Evolutionary conservation across 2,888 invertebrate species (phyloP).

Genomic region (Entomobrya proxima): DNA sequence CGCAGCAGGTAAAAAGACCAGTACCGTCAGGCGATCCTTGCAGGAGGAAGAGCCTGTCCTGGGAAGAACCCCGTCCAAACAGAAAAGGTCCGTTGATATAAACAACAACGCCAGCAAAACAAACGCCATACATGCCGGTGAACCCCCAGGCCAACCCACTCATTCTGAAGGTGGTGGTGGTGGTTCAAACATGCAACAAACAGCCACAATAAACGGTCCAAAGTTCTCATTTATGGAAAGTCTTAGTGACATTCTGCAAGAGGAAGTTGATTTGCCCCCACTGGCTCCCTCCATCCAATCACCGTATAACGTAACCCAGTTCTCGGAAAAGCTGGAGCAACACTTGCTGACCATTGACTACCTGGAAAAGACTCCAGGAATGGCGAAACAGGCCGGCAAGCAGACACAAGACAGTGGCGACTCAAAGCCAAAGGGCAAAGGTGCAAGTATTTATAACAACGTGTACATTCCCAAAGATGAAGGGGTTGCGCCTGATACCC

Average conservation of each 20-base stretch:
- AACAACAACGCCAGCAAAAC: background rate
- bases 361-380: background rate
- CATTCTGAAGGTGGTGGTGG: background rate
- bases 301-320: constrained; percentile 61
- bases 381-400: background rate
- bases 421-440: background rate
- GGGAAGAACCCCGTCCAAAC: background rate
- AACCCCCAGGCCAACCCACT: background rate
- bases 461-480: constrained; percentile 46
- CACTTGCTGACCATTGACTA: constrained; percentile 43
- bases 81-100: background rate
- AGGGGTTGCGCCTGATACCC: constrained; percentile 30
- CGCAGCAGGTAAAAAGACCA: background rate
- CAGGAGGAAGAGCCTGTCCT: background rate
- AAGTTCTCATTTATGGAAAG: constrained; percentile 36
- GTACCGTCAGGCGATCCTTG: background rate
- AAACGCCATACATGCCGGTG: background rate
- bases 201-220: background rate
- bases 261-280: constrained; percentile 48
- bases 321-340: constrained; percentile 24
- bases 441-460: background rate
- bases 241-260: constrained; percentile 32
- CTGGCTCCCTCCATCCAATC: constrained; percentile 48
- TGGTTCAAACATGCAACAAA: background rate
- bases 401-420: background rate